Conservation (phyloP, 35 echinoderm and acorn worm species). For the Patiria miniata region DNA sequence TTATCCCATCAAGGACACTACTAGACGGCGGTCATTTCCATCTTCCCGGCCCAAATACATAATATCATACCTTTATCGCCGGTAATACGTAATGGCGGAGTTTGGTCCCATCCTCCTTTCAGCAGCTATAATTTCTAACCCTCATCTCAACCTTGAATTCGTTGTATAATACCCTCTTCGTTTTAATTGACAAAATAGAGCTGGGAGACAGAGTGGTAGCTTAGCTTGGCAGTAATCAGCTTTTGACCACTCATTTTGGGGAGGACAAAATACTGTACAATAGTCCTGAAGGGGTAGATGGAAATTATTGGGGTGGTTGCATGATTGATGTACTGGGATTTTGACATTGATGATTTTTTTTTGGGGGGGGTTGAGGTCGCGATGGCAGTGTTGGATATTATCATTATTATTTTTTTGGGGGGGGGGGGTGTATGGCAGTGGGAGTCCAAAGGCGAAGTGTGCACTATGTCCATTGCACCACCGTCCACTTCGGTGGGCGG, state of each 20-base stretch:
- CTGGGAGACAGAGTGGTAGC: background rate
- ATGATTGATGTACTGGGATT: background rate
- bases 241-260: background rate
- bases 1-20: background rate
- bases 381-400: background rate
- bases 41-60: background rate
- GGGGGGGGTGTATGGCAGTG: no score
- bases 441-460: no score
- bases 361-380: background rate
- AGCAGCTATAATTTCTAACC: background rate
- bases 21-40: background rate
- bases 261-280: background rate
- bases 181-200: constrained; percentile 11
- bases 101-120: background rate
- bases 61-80: background rate
- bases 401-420: background rate
- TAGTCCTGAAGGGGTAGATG: background rate
- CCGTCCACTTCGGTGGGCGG: background rate
- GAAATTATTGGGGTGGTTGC: background rate
- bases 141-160: background rate
- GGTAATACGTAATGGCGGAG: background rate
- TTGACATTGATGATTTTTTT: background rate
- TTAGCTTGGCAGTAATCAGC: background rate
- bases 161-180: constrained; percentile 20
- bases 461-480: background rate